Percentiles rank a stretch among this genome's conserved stretches.
Conservation (phyloP, 2,113 vertebrate genomes). For the Strix aluco region DNA sequence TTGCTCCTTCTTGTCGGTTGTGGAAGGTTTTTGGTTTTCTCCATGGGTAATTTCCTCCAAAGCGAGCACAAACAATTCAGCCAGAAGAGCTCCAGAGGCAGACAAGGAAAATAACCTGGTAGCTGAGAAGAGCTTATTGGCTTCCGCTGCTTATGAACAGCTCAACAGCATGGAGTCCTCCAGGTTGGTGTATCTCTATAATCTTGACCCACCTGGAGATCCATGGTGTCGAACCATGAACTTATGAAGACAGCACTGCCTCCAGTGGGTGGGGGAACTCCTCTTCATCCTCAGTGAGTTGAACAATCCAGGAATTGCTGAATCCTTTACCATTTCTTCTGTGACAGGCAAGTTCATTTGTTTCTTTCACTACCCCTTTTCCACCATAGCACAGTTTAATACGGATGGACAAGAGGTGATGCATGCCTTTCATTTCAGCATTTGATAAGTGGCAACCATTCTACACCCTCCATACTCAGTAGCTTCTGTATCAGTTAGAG, state of each 20-base stretch:
- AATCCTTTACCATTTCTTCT: neutral
- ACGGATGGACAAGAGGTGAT: neutral
- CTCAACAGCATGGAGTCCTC: slow-evolving; percentile 84
- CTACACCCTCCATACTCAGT: neutral
- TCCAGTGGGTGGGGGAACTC: slow-evolving; percentile 26
- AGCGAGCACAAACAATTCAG: neutral
- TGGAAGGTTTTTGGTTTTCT: neutral
- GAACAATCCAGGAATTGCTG: neutral
- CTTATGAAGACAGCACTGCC: slow-evolving; percentile 57
- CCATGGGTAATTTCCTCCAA: neutral
- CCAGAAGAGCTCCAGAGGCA: neutral
- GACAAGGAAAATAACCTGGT: neutral
- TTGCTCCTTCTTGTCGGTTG: neutral
- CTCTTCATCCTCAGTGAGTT: slow-evolving; percentile 52
- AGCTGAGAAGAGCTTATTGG: slow-evolving; percentile 40
- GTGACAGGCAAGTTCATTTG: neutral
- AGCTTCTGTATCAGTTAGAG: neutral
- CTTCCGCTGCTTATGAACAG: slow-evolving; percentile 75
- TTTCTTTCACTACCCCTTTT: neutral
- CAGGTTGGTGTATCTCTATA: slow-evolving; percentile 83
- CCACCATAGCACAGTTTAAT: neutral
- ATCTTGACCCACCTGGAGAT: slow-evolving; percentile 84
- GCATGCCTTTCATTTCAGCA: neutral
- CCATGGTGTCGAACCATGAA: slow-evolving; percentile 83
- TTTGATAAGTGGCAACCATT: neutral